A percentile compares a stretch with the other conserved stretches of the same genome.
phyloP scores from a whole-genome alignment of 2,797 vertebrate genomes.

The Neosilurus mollespiculum region DNA sequence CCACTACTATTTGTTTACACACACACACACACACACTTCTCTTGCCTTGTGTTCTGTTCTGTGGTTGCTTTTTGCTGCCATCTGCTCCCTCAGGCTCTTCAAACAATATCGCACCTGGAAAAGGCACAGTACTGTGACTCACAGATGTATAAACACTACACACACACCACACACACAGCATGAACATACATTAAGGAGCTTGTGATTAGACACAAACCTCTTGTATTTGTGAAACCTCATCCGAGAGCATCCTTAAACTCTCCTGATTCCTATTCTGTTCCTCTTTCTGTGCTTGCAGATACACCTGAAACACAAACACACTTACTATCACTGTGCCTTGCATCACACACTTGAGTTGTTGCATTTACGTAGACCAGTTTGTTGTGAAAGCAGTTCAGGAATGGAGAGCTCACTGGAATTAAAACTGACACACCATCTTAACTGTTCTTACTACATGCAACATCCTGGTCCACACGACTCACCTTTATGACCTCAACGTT shows the following conservation, averaged over 20 bases:
- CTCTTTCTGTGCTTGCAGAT: conserved; percentile 81
- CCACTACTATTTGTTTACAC: background rate
- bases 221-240: conserved; percentile 88
- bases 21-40: conserved; percentile 18
- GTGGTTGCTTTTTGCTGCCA: conserved; percentile 71
- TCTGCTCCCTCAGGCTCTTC: conserved; percentile 77
- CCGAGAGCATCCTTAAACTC: conserved; percentile 83
- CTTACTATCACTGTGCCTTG: background rate
- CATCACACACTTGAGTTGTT: background rate
- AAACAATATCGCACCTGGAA: conserved; percentile 77
- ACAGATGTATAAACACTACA: conserved; percentile 13
- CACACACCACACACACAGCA: background rate
- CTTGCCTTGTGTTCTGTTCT: conserved; percentile 64
- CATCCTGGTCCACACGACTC: conserved; percentile 15
- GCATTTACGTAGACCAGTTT: background rate
- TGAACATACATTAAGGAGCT: background rate
- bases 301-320: conserved; percentile 75
- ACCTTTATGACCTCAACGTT: conserved; percentile 94
- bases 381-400: conserved; percentile 11
- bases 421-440: background rate
- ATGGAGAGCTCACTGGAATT: background rate
- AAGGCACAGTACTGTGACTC: conserved; percentile 24
- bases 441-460: background rate
- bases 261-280: conserved; percentile 78
- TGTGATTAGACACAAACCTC: conserved; percentile 73